Conservation (phyloP, 1,140 invertebrate species). For the Drosophila truncata region DNA sequence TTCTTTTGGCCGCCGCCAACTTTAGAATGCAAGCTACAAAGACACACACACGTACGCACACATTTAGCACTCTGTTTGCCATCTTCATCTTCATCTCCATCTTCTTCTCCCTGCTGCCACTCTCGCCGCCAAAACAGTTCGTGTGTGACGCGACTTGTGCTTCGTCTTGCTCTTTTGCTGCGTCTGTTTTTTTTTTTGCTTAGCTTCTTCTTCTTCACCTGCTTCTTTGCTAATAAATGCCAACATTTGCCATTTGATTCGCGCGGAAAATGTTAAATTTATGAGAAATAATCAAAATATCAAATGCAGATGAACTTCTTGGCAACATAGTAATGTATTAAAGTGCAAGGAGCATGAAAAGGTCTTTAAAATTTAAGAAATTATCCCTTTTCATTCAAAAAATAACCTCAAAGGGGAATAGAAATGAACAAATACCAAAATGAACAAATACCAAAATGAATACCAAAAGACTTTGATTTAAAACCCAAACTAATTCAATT, state of each 20-base stretch:
- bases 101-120: constrained; percentile 1
- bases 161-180: neutral
- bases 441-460: neutral
- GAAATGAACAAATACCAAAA: neutral
- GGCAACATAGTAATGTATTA: neutral
- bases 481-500: neutral
- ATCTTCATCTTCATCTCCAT: neutral
- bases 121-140: constrained; percentile 48
- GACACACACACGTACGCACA: constrained; percentile 16
- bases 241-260: constrained; percentile 75
- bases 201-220: neutral
- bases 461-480: neutral
- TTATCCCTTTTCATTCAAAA: too few species aligned
- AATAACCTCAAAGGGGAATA: neutral
- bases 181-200: neutral
- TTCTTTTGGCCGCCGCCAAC: constrained; percentile 40
- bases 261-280: constrained; percentile 36
- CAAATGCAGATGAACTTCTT: constrained; percentile 39
- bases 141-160: constrained; percentile 61
- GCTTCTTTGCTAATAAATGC: constrained; percentile 48
- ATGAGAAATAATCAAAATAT: constrained; percentile 37
- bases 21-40: constrained; percentile 59
- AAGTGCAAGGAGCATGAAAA: too few species aligned
- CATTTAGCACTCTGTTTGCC: constrained; percentile 7
- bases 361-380: too few species aligned